These are phyloP conservation scores for Drosophila lacertosa DNA, from an alignment of 1,140 invertebrate species.

Conservation along the genomic window DNA sequence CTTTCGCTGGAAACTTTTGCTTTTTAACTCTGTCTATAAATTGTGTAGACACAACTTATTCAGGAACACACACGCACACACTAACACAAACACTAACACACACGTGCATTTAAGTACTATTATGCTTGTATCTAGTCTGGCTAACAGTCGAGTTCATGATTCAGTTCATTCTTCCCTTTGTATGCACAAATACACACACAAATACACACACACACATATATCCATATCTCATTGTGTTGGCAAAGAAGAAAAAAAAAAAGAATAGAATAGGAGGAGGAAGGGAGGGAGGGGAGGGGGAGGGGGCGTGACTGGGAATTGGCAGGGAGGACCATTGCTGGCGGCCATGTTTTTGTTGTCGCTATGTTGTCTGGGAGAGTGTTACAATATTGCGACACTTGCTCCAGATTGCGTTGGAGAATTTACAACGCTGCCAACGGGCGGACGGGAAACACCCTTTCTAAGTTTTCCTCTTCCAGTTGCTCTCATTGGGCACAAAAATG, in stretches of 20 bases:
- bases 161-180: conserved; percentile 31
- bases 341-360: conserved; percentile 48
- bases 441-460: conserved; percentile 37
- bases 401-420: conserved; percentile 79
- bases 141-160: conserved; percentile 61
- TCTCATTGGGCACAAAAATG: conserved; percentile 6
- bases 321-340: conserved; percentile 20
- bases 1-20: conserved; percentile 51
- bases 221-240: conserved; percentile 30
- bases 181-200: conserved; percentile 19
- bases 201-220: conserved; percentile 4
- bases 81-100: conserved; percentile 10
- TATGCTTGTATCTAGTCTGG: conserved; percentile 17
- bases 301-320: neutral
- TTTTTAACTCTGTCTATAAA: conserved; percentile 38
- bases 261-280: neutral
- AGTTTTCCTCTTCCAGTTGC: conserved; percentile 31
- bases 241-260: conserved; percentile 15
- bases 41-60: conserved; percentile 41
- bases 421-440: conserved; percentile 67
- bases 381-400: conserved; percentile 80
- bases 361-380: conserved; percentile 56
- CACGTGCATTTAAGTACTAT: neutral
- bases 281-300: neutral
- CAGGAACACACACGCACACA: neutral